phyloP scores from a whole-genome alignment of 1,140 invertebrate species.

The Grapholita molesta region DNA sequence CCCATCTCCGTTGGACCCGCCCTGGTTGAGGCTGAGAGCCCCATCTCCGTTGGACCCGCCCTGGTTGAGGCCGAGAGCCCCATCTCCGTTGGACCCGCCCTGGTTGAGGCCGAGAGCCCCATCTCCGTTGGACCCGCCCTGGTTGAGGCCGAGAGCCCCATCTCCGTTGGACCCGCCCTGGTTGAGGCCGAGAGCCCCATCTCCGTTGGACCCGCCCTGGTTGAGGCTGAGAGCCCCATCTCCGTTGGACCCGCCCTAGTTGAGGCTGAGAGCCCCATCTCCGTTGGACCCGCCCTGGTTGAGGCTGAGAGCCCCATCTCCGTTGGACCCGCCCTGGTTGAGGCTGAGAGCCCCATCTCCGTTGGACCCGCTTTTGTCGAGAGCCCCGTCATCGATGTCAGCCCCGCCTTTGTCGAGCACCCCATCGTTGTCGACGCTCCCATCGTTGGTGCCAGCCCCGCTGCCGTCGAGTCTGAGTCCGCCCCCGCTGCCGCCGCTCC shows the following conservation, averaged over 20 bases:
- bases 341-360: neutral
- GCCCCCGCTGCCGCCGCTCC: neutral
- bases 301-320: neutral
- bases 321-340: slow-evolving; percentile 14
- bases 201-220: neutral
- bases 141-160: neutral
- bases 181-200: neutral
- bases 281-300: neutral
- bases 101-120: neutral
- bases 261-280: neutral
- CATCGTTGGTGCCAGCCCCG: no score
- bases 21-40: neutral
- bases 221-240: slow-evolving; percentile 5
- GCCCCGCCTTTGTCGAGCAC: neutral
- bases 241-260: neutral
- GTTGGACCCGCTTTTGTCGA: neutral
- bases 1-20: slow-evolving; percentile 3
- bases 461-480: neutral
- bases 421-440: no score
- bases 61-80: neutral
- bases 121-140: neutral
- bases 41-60: slow-evolving; percentile 6
- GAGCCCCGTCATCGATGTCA: neutral
- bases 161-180: slow-evolving; percentile 22
- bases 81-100: neutral